Base-by-base conservation (phyloP, 2,888 invertebrate species). In the Lasius platythorax region DNA sequence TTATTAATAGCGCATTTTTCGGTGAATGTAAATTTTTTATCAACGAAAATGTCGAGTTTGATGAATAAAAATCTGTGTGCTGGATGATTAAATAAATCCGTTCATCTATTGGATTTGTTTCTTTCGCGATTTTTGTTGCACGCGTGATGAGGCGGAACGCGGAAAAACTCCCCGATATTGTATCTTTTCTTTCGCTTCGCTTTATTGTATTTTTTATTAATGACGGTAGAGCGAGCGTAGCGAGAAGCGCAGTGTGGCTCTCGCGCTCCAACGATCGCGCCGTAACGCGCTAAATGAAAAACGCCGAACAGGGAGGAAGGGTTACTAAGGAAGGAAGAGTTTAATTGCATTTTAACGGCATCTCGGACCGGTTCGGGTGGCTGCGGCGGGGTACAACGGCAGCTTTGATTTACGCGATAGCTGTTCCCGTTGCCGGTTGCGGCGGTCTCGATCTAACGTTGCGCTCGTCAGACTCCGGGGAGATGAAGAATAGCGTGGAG, bases 341-440 rank as follows among this genome's bases (percentile, higher is more conserved):
- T 79, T 79, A 79, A 79, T 79, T 79, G 79, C 79, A 72, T 79
- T 79, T 79, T 72, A 53, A 79, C 43, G 79, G 79, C 72, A 33
- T 58, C 79, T 72, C 72, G 68, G 68, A 58, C 43, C 56, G 58
- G 70, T 40, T 56, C 37, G 50, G 58, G 12, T 79, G 72, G 72
- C 23, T 68, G 82, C 64, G 33, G 64, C 37, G 50, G 33, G 30
- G 63, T 37, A 43, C n/a, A 61, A 33, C 40, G 53, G 40, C 8
- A 33, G 63, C 63, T 84, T 82, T 84, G 84, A 84, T 84, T 84
- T 84, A 84, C 81, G 81, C 72, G 83, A 82, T 75, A 75, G 76
- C 28, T n/a, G 76, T 66, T 76, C 23, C 63, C 40, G 75, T 61
- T 74, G 82, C 43, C 46, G 53, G 82, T 66, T 40, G 82, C 66